Percentiles rank a stretch among this genome's conserved stretches.
These are phyloP conservation scores for Ommatoiulus sabulosus DNA, from an alignment of 2,888 invertebrate genomes.

Conservation along the genomic window DNA sequence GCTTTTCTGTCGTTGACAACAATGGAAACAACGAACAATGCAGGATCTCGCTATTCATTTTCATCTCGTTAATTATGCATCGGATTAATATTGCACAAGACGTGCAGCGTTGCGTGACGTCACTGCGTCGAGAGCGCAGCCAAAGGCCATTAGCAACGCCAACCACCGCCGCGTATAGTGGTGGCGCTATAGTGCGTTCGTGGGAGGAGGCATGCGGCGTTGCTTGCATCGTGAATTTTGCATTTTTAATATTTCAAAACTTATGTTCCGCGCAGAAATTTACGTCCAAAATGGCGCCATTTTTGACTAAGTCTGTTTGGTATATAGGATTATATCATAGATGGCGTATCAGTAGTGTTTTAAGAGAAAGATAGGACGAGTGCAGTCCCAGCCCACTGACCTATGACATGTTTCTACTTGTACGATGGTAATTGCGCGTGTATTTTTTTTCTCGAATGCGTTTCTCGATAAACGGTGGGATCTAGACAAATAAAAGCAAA, in stretches of 20 bases:
- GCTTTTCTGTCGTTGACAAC: background rate
- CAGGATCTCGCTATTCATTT: background rate
- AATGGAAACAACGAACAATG: background rate
- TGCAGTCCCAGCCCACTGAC: background rate
- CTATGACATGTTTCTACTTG: background rate
- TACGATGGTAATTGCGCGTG: background rate
- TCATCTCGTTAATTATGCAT: background rate
- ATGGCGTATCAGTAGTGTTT: background rate
- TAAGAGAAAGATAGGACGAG: background rate
- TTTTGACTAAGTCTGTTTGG: too few relatives aligned
- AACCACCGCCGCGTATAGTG: too few relatives aligned
- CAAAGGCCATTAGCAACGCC: background rate
- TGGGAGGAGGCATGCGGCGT: too few relatives aligned
- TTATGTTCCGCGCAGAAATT: too few relatives aligned
- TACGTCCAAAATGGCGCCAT: too few relatives aligned
- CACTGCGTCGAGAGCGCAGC: background rate
- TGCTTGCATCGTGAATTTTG: too few relatives aligned
- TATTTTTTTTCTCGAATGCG: background rate
- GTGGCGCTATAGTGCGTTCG: too few relatives aligned
- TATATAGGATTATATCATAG: background rate
- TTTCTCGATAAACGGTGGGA: background rate
- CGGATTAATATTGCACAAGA: background rate
- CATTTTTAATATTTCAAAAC: too few relatives aligned
- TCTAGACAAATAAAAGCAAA: constrained; percentile 1
- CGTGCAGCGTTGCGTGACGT: background rate